These are phyloP conservation scores for Plagodis dolabraria DNA, from an alignment of 2,888 invertebrate species.

Conservation along the genomic window DNA sequence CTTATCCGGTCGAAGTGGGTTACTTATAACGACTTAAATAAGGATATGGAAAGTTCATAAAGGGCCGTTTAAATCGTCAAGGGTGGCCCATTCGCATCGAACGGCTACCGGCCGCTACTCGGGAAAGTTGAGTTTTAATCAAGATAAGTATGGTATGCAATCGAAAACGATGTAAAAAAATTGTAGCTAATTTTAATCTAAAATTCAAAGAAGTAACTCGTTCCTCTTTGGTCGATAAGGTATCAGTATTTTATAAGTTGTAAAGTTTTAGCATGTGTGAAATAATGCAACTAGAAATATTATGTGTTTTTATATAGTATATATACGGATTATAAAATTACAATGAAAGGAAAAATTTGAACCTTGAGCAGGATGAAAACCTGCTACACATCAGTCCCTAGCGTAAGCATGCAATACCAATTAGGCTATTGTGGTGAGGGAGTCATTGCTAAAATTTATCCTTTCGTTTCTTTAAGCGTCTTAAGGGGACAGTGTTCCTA, in stretches of 20 bases:
- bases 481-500: no score
- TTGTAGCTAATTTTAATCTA: background rate
- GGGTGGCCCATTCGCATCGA: conserved; percentile 27
- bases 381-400: no score
- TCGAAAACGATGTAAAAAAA: background rate
- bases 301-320: no score
- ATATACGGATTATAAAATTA: no score
- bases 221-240: background rate
- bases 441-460: no score
- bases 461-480: no score
- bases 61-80: conserved; percentile 39
- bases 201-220: background rate
- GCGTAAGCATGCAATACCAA: no score
- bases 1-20: conserved; percentile 38
- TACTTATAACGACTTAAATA: conserved; percentile 44
- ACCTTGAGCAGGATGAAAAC: no score
- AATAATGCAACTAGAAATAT: no score
- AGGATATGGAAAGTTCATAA: conserved; percentile 46
- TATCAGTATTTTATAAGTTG: background rate
- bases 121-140: conserved; percentile 48
- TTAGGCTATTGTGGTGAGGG: no score
- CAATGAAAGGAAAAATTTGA: no score
- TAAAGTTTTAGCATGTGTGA: no score
- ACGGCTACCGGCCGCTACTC: conserved; percentile 33
- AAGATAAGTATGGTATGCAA: conserved; percentile 40